A percentile compares a stretch with the other conserved stretches of the same genome.
These are phyloP conservation scores for Ianthella basta DNA, from an alignment of 37 sponge, comb jelly and placozoan genomes.

Conservation along the genomic window DNA sequence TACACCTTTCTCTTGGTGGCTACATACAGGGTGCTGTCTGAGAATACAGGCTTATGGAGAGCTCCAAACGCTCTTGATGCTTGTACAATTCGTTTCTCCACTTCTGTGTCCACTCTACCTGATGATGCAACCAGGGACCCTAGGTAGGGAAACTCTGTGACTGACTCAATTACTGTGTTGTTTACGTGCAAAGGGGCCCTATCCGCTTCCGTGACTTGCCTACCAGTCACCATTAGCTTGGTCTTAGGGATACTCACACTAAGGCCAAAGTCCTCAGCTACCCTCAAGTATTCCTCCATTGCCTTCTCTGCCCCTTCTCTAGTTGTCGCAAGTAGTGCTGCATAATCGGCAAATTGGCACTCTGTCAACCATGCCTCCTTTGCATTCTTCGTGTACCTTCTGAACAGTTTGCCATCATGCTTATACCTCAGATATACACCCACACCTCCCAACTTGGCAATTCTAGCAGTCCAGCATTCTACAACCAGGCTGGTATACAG, in stretches of 20 bases:
- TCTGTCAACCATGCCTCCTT: too few relatives aligned
- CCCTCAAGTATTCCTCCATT: too few relatives aligned
- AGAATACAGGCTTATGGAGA: not conserved
- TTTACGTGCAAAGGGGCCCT: conserved; percentile 25
- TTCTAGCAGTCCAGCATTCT: too few relatives aligned
- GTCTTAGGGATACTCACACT: conserved; percentile 50
- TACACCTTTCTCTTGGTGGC: conserved; percentile 18
- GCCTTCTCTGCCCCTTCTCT: too few relatives aligned
- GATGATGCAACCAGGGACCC: conserved; percentile 8
- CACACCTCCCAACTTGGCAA: too few relatives aligned
- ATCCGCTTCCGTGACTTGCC: conserved; percentile 16
- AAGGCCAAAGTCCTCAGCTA: conserved; percentile 45
- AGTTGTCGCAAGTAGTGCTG: too few relatives aligned
- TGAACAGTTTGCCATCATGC: too few relatives aligned
- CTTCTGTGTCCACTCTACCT: conserved; percentile 27
- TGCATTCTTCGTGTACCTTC: too few relatives aligned
- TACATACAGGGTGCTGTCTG: conserved; percentile 14
- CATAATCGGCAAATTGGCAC: too few relatives aligned
- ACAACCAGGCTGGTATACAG: too few relatives aligned
- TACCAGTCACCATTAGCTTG: conserved; percentile 46
- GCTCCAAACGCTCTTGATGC: conserved; percentile 23
- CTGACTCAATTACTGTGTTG: conserved; percentile 14
- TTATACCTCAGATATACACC: too few relatives aligned
- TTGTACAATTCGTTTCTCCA: conserved; percentile 31
- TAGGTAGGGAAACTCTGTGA: conserved; percentile 47